Evolutionary conservation across 2,113 vertebrate species (phyloP), one percentile per base, ranked within the genome.

Genomic region (Cercocebus atys): DNA sequence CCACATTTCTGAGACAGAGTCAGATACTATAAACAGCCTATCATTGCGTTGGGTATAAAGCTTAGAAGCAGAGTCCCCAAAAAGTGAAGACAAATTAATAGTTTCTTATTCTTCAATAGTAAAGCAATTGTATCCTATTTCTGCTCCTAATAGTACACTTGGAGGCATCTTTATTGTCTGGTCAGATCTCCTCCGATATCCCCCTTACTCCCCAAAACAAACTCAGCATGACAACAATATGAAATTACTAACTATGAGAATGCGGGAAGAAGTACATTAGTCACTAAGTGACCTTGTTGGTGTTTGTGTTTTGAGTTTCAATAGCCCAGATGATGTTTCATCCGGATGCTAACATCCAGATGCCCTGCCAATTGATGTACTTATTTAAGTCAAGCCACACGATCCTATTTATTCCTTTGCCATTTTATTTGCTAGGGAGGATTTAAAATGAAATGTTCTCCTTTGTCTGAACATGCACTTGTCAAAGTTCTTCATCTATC

Each of bases 301-400:
- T 83, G 47, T 96, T 50, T 93, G 38, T 85, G 25, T 55, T 93
- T 96, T 80, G 81, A 22, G 17, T 87, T 97, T 96, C 76, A 76
- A 30, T 81, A 92, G 64, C 35, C 30, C 35, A 47, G 70, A 87
- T 90, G 57, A 95, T 68, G n/a, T 35, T 95, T 92, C n/a, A 84
- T 79, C 68, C 68, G 93, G 73, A 85, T 80, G 85, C 76, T 84
- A 52, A 92, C 76, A 66, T 68, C 68, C 95, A 82, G 81, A 38
- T 88, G 82, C 64, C 75, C 70, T 0, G 1, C 84, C 55, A 72
- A 40, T 32, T 80, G 68, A 86, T 27, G 40, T 55, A 45, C 40
- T 85, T 96, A 57, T 38, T 72, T 92, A 75, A 90, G 87, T 93
- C 61, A 92, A 88, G 82, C 93, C 84, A 47, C 6, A 5, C 1